Percentiles rank a stretch among this genome's conserved stretches.
Evolutionary conservation across 2,888 invertebrate species (phyloP).

Genomic region (Acleris laterana): DNA sequence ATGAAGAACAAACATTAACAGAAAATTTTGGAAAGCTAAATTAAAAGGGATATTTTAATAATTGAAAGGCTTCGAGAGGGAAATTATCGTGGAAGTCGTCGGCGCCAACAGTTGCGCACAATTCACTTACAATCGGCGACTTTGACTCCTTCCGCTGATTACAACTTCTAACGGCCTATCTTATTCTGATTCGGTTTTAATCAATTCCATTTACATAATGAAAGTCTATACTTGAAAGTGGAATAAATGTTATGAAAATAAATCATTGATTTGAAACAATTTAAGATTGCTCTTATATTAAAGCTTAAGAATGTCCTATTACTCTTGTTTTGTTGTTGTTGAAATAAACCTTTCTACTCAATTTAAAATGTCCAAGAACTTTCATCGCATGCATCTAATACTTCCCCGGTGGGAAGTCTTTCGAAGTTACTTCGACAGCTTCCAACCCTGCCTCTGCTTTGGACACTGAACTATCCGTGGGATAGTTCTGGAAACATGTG

Average conservation of each 20-base stretch:
- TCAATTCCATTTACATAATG: slow-evolving; percentile 29
- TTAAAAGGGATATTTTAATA: slow-evolving; percentile 63
- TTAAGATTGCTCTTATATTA: neutral
- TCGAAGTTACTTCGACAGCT: slow-evolving; percentile 19
- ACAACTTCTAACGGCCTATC: slow-evolving; percentile 24
- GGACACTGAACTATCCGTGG: slow-evolving; percentile 21
- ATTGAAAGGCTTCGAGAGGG: slow-evolving; percentile 52
- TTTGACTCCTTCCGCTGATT: slow-evolving; percentile 29
- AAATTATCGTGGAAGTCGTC: slow-evolving; percentile 46
- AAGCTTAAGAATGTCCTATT: no score
- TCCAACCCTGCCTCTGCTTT: slow-evolving; percentile 27
- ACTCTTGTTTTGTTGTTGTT: no score
- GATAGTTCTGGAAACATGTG: slow-evolving; percentile 21
- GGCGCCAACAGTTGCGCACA: slow-evolving; percentile 54
- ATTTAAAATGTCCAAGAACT: neutral
- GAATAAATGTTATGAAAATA: slow-evolving; percentile 27
- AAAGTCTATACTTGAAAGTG: slow-evolving; percentile 7
- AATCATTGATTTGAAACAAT: neutral
- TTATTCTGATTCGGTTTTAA: slow-evolving; percentile 28
- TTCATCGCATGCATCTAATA: neutral
- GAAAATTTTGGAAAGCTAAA: slow-evolving; percentile 54
- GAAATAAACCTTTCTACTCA: neutral
- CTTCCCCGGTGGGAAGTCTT: slow-evolving; percentile 10
- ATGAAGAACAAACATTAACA: slow-evolving; percentile 63
- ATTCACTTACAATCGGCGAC: slow-evolving; percentile 53